Evolutionary conservation across 2,797 vertebrate species (phyloP), one percentile per base, ranked within the genome.

Genomic region (Coregonus sp.): DNA sequence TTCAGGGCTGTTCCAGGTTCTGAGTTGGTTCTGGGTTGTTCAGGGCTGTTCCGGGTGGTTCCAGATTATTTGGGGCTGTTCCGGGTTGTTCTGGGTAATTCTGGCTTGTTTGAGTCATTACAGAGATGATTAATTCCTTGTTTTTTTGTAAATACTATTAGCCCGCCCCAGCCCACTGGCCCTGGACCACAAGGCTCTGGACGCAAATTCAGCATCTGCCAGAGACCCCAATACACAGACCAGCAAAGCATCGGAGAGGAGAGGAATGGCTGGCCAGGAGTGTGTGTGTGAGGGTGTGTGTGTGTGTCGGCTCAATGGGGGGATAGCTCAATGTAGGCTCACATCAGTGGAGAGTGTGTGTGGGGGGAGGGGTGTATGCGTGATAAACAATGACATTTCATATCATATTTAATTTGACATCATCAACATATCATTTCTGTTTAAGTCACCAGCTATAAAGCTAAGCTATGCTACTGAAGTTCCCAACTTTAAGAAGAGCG

Each of bases 61-160:
- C 37, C 1, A 0, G 7, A 6, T 6, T 40, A 6, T 47, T 47
- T 7, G 1, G 2, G 40, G 7, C 7, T 1, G 7, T 40, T 9
- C 5, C 33, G 65, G n/a, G 20, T n/a, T 18, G 15, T 74, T 74
- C 50, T 68, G 4, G 1, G 66, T 47, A 70, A 12, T 18, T 2
- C 1, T 4, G 75, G 61, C 47, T 78, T 82, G 76, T 85, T 68
- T 66, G 73, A 86, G 82, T 86, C 75, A 83, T 89, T 85, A 86
- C 77, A 82, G 81, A 82, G 79, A 86, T 82, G 74, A 88, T 89
- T 88, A 84, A 89, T 90, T 86, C 73, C 35, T 67, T 75, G 73
- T 81, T 76, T 90, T 87, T 90, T 86, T 90, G 87, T 82, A 87
- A 86, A 90, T 81, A 76, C 77, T 85, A 83, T 89, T 88, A 86